These are phyloP conservation scores for Ephialtes manifestator DNA, from an alignment of 2,888 invertebrate genomes.

Conservation along the genomic window DNA sequence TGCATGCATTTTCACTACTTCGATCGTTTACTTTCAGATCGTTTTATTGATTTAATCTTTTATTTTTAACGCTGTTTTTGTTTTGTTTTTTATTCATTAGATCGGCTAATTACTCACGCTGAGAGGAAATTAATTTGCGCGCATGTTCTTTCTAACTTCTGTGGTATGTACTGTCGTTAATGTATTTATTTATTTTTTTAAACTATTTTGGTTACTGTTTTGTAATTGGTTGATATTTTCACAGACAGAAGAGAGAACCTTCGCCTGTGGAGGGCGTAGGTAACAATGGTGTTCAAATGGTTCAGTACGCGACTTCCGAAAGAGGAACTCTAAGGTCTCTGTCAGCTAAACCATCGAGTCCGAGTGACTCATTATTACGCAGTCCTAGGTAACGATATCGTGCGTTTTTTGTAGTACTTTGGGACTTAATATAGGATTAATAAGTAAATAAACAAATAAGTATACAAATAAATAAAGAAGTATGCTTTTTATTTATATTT, in stretches of 20 bases:
- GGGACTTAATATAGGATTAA: not conserved
- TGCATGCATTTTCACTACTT: constrained; percentile 42
- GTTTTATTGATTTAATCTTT: constrained; percentile 55
- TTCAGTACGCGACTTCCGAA: constrained; percentile 89
- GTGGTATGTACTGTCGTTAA: constrained; percentile 67
- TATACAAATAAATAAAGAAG: too few species aligned
- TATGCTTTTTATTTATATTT: too few species aligned
- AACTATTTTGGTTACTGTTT: not conserved
- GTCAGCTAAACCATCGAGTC: constrained; percentile 86
- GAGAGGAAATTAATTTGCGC: constrained; percentile 75
- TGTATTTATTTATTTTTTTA: constrained; percentile 52
- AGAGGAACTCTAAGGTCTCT: constrained; percentile 89
- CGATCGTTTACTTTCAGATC: constrained; percentile 51
- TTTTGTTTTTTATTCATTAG: constrained; percentile 46
- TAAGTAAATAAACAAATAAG: too few species aligned
- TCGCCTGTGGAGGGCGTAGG: constrained; percentile 83
- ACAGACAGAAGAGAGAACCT: constrained; percentile 83
- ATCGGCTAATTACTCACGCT: constrained; percentile 59
- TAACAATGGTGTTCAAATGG: constrained; percentile 88
- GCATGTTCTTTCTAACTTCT: constrained; percentile 70
- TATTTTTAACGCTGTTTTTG: constrained; percentile 48
- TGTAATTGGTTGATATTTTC: constrained; percentile 63
- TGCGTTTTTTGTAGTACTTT: not conserved
- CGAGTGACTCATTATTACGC: constrained; percentile 79
- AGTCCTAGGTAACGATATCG: constrained; percentile 80